phyloP scores from a whole-genome alignment of 2,113 vertebrate genomes.

The Macrotis lagotis region DNA sequence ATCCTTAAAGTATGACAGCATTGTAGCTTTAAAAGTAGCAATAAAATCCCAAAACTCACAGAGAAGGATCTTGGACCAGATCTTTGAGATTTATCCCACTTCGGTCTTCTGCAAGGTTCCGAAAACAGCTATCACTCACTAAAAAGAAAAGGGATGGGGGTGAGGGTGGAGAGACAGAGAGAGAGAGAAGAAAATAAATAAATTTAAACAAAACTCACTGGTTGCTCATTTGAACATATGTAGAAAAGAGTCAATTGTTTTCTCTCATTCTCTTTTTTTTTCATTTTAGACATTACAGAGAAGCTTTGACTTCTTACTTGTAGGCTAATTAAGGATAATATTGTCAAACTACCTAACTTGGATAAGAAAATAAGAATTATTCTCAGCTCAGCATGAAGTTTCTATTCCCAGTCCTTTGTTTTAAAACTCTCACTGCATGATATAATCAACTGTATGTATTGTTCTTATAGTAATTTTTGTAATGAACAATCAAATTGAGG shows the following conservation, averaged over 20 bases:
- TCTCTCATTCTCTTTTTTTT: neutral
- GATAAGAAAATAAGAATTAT: neutral
- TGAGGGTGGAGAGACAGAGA: no score
- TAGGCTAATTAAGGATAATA: neutral
- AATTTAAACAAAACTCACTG: neutral
- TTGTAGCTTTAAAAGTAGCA: slow-evolving; percentile 75
- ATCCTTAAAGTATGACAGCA: slow-evolving; percentile 66
- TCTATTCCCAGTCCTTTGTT: neutral
- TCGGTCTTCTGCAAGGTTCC: slow-evolving; percentile 98
- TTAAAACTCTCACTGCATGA: neutral
- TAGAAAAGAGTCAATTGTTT: neutral
- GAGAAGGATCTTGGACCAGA: slow-evolving; percentile 97
- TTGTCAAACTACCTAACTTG: neutral
- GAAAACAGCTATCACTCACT: slow-evolving; percentile 99
- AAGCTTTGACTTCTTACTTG: slow-evolving; percentile 9
- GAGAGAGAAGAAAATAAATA: slow-evolving; percentile 58
- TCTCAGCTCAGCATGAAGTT: neutral
- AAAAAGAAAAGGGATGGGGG: slow-evolving; percentile 72
- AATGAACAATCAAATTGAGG: neutral
- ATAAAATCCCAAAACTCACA: slow-evolving; percentile 91
- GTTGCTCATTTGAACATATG: neutral
- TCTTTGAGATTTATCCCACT: slow-evolving; percentile 99
- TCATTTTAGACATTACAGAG: slow-evolving; percentile 25
- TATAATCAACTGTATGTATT: neutral
- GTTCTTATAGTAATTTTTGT: neutral